Base-by-base conservation (phyloP, 1,140 invertebrate genomes). In the Caerostris extrusa region DNA sequence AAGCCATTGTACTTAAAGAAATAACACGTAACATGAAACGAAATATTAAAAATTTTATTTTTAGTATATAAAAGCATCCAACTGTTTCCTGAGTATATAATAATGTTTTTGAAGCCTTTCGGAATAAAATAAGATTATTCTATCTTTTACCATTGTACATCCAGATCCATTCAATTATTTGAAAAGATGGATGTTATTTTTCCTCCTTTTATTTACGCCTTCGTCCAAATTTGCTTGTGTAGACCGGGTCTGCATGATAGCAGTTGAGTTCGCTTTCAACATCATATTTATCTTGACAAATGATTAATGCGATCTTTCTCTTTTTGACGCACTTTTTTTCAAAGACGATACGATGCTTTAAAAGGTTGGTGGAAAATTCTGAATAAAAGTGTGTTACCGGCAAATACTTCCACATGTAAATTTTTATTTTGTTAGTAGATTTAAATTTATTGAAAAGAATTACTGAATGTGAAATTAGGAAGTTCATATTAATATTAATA, bases 231-330 rank as follows among this genome's bases (percentile, higher is more conserved):
- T 67, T 67, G 61, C 61, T 10, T 67, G 61, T 67, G 61, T 67
- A 67, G 61, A n/a, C 61, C 61, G 61, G n/a, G n/a, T 17, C 61
- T 67, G 61, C 61, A 67, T 67, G 61, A 67, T 67, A 67, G 61
- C 17, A n/a, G 61, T 67, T 67, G 61, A n/a, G 61, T 64, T 64
- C 61, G 61, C 12, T 64, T 64, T 64, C 61, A 64, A 64, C 61
- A 64, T 67, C 61, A 67, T 67, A 67, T 67, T 67, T 67, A 67
- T n/a, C 61, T n/a, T 67, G 61, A 67, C 61, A 67, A 67, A 67
- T 67, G 17, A 67, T 67, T 67, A 67, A 67, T 67, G 61, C 12
- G 5, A n/a, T 67, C 61, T 67, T 12, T n/a, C 61, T 67, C 61
- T n/a, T 67, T n/a, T 67, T n/a, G 7, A n/a, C 14, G 61, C n/a